phyloP scores from a whole-genome alignment of 2,888 invertebrate genomes.

The Caenorhabditis plicata region DNA sequence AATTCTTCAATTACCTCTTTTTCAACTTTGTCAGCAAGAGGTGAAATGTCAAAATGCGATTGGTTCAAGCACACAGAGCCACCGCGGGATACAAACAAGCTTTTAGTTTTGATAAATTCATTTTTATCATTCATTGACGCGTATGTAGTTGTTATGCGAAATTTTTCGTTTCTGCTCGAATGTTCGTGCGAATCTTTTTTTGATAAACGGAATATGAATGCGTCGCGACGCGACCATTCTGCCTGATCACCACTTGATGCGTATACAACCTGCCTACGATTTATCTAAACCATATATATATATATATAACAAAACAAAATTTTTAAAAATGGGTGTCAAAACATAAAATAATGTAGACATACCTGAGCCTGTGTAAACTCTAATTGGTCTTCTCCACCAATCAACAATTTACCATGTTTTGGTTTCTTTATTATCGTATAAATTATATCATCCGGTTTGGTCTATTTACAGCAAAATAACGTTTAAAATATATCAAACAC shows the following conservation, averaged over 20 bases:
- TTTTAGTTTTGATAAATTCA: conserved; percentile 35
- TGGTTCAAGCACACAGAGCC: conserved; percentile 52
- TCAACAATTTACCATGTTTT: conserved; percentile 43
- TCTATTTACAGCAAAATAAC: conserved; percentile 12
- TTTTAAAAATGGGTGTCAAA: background rate
- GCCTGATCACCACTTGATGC: conserved; percentile 34
- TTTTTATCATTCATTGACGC: conserved; percentile 46
- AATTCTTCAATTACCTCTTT: conserved; percentile 25
- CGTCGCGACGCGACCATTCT: conserved; percentile 45
- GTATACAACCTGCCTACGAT: conserved; percentile 40
- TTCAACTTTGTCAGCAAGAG: conserved; percentile 30
- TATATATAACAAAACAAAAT: background rate
- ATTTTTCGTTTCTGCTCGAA: conserved; percentile 29
- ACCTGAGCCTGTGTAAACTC: conserved; percentile 45
- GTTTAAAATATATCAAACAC: background rate
- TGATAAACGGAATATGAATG: conserved; percentile 37
- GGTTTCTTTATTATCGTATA: conserved; percentile 48
- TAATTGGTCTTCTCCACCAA: conserved; percentile 32
- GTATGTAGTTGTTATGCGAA: conserved; percentile 57
- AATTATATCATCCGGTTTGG: conserved; percentile 48
- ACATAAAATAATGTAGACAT: background rate
- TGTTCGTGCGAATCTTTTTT: conserved; percentile 32
- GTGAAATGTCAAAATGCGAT: conserved; percentile 45
- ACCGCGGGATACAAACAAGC: conserved; percentile 42
- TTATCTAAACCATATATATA: conserved; percentile 41